Percentiles rank a stretch among this genome's conserved stretches.
Evolutionary conservation across 2,797 vertebrate genomes (phyloP).

Genomic region (Acanthiza pusilla): DNA sequence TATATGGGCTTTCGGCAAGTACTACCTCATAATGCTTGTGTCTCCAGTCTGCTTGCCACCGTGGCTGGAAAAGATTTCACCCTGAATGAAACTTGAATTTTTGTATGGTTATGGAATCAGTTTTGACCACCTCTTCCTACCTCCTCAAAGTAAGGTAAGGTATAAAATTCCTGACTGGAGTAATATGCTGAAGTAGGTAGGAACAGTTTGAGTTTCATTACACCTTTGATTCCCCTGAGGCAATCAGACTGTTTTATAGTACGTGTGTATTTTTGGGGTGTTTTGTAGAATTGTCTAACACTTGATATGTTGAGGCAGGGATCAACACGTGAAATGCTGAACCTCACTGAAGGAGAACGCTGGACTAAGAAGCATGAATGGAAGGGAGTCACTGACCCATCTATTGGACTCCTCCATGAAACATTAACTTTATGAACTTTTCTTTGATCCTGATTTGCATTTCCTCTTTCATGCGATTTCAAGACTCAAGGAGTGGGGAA

Average conservation of each 20-base stretch:
- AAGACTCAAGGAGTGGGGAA: not conserved
- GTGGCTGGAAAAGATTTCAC: not conserved
- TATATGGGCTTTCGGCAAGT: not conserved
- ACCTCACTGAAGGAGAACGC: accelerated
- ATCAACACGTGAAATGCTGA: not conserved
- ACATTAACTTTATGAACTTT: not conserved
- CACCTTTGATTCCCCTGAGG: not conserved
- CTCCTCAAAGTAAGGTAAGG: not conserved
- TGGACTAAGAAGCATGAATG: not conserved
- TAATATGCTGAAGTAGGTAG: too few species aligned
- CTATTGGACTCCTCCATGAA: not conserved
- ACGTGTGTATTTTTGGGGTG: not conserved
- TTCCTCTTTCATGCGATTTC: not conserved
- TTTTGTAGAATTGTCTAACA: not conserved
- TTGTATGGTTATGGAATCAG: accelerated
- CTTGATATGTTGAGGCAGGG: not conserved
- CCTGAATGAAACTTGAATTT: not conserved
- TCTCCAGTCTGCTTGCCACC: not conserved
- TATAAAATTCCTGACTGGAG: not conserved
- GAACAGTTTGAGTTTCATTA: not conserved
- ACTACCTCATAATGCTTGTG: not conserved
- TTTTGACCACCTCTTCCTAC: not conserved
- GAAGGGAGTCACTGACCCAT: not conserved
- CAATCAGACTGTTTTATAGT: not conserved
- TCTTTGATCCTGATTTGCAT: not conserved